Percentiles rank a stretch among this genome's conserved stretches.
Evolutionary conservation across 2,113 vertebrate species (phyloP).

Genomic region (Isichthys henryi): DNA sequence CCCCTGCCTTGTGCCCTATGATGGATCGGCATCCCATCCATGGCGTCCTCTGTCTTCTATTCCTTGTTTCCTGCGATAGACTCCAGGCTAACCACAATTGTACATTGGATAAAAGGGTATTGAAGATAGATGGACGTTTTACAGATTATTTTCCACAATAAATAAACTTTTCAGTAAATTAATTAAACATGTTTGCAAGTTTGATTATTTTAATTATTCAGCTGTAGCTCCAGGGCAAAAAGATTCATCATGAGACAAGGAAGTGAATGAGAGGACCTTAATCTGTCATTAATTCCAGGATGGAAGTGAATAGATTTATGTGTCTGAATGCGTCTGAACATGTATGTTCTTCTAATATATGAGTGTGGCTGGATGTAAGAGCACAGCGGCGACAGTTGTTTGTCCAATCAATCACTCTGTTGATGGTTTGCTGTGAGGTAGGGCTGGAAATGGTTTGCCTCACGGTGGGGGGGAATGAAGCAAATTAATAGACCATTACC

Average conservation of each 20-base stretch:
- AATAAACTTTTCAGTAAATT: neutral
- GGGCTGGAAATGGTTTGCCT: neutral
- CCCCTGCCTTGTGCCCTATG: neutral
- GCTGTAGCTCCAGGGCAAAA: neutral
- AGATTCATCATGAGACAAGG: neutral
- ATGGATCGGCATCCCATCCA: neutral
- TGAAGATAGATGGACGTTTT: neutral
- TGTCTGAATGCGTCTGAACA: neutral
- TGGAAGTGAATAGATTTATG: neutral
- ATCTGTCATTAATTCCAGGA: neutral
- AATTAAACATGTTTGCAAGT: neutral
- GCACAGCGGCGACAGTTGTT: neutral
- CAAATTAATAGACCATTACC: constrained; percentile 7
- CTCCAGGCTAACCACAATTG: neutral
- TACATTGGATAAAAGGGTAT: neutral
- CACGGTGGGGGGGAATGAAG: neutral
- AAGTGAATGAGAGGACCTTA: neutral
- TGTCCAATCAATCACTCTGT: constrained; percentile 1
- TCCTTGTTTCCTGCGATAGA: neutral
- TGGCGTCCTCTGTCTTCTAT: neutral
- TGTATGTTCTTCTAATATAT: neutral
- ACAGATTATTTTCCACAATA: neutral
- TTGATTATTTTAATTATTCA: neutral
- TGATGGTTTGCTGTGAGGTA: neutral
- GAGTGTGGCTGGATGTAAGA: neutral